These are phyloP conservation scores for Drosophila asahinai DNA, from an alignment of 1,140 invertebrate species.

Conservation along the genomic window DNA sequence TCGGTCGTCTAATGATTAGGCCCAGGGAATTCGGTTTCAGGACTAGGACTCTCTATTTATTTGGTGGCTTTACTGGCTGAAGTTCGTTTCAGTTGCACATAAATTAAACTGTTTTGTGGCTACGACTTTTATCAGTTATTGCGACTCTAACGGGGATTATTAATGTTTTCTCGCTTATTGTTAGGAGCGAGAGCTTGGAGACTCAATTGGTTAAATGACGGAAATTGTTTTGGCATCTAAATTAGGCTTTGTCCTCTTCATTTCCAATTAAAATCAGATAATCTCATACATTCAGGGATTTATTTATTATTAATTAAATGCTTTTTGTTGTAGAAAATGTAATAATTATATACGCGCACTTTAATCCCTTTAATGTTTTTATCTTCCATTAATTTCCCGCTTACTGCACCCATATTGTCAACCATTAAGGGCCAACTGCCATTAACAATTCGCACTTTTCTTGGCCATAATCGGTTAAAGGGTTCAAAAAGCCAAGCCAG, in stretches of 20 bases:
- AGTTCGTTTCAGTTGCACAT: conserved; percentile 18
- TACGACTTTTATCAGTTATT: conserved; percentile 28
- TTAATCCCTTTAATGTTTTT: neutral
- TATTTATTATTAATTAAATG: neutral
- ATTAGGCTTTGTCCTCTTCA: neutral
- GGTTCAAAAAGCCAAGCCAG: conserved; percentile 42
- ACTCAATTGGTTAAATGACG: conserved; percentile 16
- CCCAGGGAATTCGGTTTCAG: conserved; percentile 4
- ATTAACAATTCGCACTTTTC: conserved; percentile 24
- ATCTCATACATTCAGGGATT: neutral
- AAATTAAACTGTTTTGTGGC: conserved; percentile 37
- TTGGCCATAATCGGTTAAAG: conserved; percentile 42
- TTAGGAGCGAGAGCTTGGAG: neutral
- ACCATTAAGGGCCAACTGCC: conserved; percentile 21
- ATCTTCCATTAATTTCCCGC: conserved; percentile 3
- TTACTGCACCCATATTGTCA: conserved; percentile 15
- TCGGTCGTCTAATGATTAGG: conserved; percentile 35
- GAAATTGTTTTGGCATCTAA: conserved; percentile 34
- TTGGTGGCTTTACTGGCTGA: conserved; percentile 4
- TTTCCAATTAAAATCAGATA: neutral
- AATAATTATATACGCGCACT: neutral
- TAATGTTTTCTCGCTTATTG: conserved; percentile 26
- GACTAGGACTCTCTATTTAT: conserved; percentile 4
- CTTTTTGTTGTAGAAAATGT: neutral
- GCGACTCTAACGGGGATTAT: conserved; percentile 24